A percentile compares a stretch with the other conserved stretches of the same genome.
phyloP scores from a whole-genome alignment of 2,888 invertebrate species.

The Coecobrya sp. region DNA sequence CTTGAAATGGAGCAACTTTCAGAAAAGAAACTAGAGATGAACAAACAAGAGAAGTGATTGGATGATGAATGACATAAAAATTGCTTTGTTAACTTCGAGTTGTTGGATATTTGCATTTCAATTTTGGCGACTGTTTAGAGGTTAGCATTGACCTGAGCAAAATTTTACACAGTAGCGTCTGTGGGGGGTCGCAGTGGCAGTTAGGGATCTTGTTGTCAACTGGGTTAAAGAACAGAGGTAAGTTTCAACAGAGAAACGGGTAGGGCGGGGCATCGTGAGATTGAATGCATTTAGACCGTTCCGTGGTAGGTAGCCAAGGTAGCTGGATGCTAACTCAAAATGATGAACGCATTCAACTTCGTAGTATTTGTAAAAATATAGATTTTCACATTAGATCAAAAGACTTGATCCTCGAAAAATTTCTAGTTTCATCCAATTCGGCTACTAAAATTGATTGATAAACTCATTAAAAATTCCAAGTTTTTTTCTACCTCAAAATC shows the following conservation, averaged over 20 bases:
- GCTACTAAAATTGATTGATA: not conserved
- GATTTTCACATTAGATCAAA: no score
- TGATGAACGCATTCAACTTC: no score
- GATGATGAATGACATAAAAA: slow-evolving; percentile 46
- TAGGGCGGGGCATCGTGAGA: no score
- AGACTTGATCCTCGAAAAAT: slow-evolving; percentile 19
- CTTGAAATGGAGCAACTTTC: not conserved
- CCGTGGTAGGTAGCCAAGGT: no score
- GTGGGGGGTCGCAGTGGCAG: no score
- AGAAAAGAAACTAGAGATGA: not conserved
- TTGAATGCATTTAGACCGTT: no score
- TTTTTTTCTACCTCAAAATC: not conserved
- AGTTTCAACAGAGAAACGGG: not conserved
- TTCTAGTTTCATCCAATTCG: not conserved
- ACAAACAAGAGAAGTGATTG: not conserved
- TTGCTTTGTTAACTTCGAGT: slow-evolving; percentile 23
- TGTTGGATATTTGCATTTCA: slow-evolving; percentile 44
- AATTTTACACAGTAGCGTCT: not conserved
- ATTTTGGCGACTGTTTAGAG: not conserved
- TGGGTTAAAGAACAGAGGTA: no score
- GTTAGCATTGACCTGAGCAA: slow-evolving; percentile 28
- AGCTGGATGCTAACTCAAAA: no score
- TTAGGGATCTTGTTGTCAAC: no score
- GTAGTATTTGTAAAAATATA: no score
- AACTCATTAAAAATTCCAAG: not conserved